phyloP scores from a whole-genome alignment of 53 echinoderm and acorn worm species.

The Paracentrotus lividus region DNA sequence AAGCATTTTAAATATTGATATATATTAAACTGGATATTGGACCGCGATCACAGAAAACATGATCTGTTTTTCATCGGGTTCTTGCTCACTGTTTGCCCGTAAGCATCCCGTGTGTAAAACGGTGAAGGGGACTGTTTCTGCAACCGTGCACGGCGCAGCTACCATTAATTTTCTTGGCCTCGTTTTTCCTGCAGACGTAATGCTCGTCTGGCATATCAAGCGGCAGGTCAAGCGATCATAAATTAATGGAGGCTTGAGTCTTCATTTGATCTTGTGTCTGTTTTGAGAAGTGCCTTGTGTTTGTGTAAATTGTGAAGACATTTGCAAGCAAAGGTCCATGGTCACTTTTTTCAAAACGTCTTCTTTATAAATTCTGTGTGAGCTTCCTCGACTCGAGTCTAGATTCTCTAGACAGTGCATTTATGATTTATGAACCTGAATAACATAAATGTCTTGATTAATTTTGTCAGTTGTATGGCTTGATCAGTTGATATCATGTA shows the following conservation, averaged over 20 bases:
- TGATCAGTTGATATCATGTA: too few species aligned
- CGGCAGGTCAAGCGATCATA: background rate
- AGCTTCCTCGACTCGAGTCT: too few species aligned
- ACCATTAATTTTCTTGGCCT: background rate
- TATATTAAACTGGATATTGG: background rate
- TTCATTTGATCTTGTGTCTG: background rate
- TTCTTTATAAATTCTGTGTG: too few species aligned
- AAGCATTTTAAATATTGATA: background rate
- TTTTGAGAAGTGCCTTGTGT: too few species aligned
- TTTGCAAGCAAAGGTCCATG: too few species aligned
- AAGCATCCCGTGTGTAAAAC: background rate
- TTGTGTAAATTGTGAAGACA: too few species aligned
- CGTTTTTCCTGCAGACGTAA: background rate
- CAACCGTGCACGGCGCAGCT: background rate
- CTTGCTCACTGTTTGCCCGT: background rate
- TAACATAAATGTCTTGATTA: too few species aligned
- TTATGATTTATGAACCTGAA: too few species aligned
- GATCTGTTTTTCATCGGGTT: background rate
- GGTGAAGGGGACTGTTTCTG: background rate
- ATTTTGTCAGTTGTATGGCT: too few species aligned
- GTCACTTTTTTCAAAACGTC: too few species aligned
- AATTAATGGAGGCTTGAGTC: background rate
- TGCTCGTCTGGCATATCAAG: background rate
- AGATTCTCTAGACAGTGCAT: too few species aligned
- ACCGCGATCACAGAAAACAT: background rate